phyloP scores from a whole-genome alignment of 2,113 vertebrate species.

The Myrmophylax atrothorax region DNA sequence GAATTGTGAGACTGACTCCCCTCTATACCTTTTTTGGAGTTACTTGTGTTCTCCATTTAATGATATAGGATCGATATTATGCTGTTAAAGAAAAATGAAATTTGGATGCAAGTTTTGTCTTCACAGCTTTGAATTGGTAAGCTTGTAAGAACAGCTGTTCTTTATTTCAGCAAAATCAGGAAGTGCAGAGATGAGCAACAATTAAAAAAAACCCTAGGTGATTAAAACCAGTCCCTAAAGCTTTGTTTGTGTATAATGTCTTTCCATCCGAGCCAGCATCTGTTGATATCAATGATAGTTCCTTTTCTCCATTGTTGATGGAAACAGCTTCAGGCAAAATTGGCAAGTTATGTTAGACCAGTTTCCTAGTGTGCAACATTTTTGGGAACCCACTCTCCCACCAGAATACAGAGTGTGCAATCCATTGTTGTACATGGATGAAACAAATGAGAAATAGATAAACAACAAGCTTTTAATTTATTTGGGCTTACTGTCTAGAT shows the following conservation, averaged over 20 bases:
- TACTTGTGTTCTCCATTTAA: background rate
- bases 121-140: background rate
- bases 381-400: background rate
- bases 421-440: background rate
- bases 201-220: background rate
- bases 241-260: conserved; percentile 19
- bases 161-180: conserved; percentile 37
- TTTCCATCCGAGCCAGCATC: conserved; percentile 22
- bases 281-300: conserved; percentile 29
- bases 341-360: background rate
- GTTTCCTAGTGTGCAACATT: background rate
- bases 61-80: background rate
- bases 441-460: background rate
- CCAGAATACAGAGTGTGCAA: background rate
- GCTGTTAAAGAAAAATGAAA: background rate
- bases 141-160: conserved; percentile 26
- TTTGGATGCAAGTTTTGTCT: background rate
- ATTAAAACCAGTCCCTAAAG: conserved; percentile 35
- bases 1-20: background rate
- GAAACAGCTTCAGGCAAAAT: conserved; percentile 52
- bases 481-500: background rate
- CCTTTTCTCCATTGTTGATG: background rate
- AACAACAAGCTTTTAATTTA: background rate
- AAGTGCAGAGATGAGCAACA: background rate
- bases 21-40: background rate